Evolutionary conservation across 2,113 vertebrate species (phyloP).

Genomic region (Scomber scombrus): DNA sequence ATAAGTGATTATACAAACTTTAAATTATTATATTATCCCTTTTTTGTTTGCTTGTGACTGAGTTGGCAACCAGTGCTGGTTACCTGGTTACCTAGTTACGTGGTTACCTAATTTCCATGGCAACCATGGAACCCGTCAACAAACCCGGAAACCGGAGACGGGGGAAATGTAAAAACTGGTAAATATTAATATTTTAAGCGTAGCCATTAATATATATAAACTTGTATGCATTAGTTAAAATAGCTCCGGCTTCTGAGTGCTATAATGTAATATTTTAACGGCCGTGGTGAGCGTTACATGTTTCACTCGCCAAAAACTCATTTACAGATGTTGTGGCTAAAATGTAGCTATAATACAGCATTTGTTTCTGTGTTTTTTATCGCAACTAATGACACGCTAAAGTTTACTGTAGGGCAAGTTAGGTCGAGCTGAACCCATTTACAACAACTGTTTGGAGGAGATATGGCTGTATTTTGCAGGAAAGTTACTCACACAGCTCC

Average conservation of each 20-base stretch:
- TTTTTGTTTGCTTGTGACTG: no score
- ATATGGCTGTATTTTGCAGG: not conserved
- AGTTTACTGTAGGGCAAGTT: no score
- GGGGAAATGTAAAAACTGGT: constrained; percentile 36
- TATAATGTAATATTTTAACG: not conserved
- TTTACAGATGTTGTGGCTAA: no score
- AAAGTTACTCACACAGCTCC: not conserved
- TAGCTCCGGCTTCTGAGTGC: not conserved
- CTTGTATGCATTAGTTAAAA: rapidly evolving
- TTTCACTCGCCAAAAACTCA: not conserved
- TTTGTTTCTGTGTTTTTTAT: no score
- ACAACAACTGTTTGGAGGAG: not conserved
- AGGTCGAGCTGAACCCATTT: not conserved
- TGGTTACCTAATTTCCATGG: constrained; percentile 26
- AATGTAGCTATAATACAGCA: no score
- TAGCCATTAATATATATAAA: no score
- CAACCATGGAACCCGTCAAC: constrained; percentile 62
- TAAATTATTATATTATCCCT: no score
- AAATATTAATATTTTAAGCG: not conserved
- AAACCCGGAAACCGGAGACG: constrained; percentile 38
- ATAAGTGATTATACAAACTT: no score
- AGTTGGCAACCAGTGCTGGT: not conserved
- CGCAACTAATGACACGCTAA: no score
- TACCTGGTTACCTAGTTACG: constrained; percentile 9
- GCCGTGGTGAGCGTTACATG: no score